Base-by-base conservation (phyloP, 2,888 invertebrate genomes). In the Tethea ocularis region DNA sequence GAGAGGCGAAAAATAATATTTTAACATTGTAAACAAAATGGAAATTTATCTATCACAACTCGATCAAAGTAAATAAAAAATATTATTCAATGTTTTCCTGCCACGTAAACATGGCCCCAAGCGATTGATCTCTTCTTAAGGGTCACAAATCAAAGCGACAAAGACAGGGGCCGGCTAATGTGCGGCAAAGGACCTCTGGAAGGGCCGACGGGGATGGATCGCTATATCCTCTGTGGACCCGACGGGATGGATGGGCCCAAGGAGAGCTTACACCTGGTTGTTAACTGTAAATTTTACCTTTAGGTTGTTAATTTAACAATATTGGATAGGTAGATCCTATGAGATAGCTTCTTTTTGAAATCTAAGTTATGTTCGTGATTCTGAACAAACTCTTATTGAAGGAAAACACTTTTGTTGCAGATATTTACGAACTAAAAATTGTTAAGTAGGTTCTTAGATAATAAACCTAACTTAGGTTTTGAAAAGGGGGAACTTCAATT, bases 141-240 rank as follows among this genome's bases (percentile, higher is more conserved):
- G 71, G 76, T 77, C 77, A 89, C 89, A 91, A 90, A 91, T 91
- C 90, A 90, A 89, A 88, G 86, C 69, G 78, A 75, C 77, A 81
- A 86, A 84, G 85, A 85, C 86, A 78, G 83, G 86, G 87, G 86
- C 82, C 78, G 86, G 85, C 72, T 86, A 86, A 87, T 84, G 84
- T 77, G 69, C 73, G 81, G 77, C 77, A 65, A 71, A 73, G 83
- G 77, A 73, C 67, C 71, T 68, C 66, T 67, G 66, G 64, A 62
- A 68, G 66, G 68, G 63, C 71, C 68, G 67, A 71, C 64, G 67
- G 68, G 71, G 67, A 64, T 59, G 60, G 61, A 69, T 70, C 61
- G 63, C 61, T 57, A 52, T 41, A 58, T 58, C 63, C 64, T 61
- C 58, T 57, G 57, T 46, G 46, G 46, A 58, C 56, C 60, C 62